Evolutionary conservation across 2,113 vertebrate genomes (phyloP), one percentile per base, ranked within the genome.

Genomic region (Pelusios castaneus): DNA sequence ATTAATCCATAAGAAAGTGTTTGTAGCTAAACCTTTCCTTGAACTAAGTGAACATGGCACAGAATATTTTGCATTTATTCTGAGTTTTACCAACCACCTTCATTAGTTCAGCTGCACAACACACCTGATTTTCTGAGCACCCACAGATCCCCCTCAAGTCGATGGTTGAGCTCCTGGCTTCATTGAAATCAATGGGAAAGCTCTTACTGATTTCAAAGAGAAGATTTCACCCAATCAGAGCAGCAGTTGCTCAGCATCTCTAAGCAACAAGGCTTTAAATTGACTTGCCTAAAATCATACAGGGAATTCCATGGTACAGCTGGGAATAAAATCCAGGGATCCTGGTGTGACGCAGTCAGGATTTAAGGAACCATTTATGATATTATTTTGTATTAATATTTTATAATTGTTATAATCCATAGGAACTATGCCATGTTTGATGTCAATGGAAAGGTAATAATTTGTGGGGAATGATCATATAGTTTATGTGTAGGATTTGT

Each of bases 211-310:
- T 92, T 88, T 92, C 79, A 77, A 1, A 52, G 79, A 78, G 79
- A 93, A 25, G 19, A 81, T 87, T 93, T 95, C 92, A 92, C 80
- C 81, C 80, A 56, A 54, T 80, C 80, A 87, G 43, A 90, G 52
- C 9, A 41, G 70, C 88, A 92, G 58, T 89, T 54, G 0, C 87
- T 93, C 70, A 80, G n/a, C 49, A 80, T 90, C 81, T 94, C 92
- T 91, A 79, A 95, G 95, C 47, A 95, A 83, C 38, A 13, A 38
- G 43, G 22, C 83, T 82, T 89, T 95, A 95, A 93, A 91, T 58
- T 92, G 70, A 43, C 38, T 81, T 75, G 17, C n/a, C 81, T 88
- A 96, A 96, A 85, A 92, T 95, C 88, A 94, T 55, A 85, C 49
- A 63, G 83, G 85, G 88, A 80, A 96, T 95, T 91, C 86, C 89